Evolutionary conservation across 2,113 vertebrate species (phyloP).

Genomic region (Callipepla squamata): DNA sequence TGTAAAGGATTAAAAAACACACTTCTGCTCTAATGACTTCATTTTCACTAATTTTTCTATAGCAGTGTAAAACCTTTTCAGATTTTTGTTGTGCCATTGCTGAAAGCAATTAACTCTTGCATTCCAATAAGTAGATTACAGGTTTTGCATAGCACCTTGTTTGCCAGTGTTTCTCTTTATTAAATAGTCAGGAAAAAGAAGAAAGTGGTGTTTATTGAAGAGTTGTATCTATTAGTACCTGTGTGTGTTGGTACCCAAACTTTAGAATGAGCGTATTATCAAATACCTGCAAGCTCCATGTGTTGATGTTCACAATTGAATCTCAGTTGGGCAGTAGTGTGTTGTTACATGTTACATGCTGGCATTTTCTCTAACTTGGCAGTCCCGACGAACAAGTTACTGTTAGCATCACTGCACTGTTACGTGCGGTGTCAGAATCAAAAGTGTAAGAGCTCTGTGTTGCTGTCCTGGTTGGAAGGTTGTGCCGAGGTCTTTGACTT

Average conservation of each 20-base stretch:
- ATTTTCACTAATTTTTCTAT: background rate
- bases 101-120: background rate
- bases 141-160: background rate
- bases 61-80: background rate
- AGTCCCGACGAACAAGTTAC: background rate
- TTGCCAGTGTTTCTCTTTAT: background rate
- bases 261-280: background rate
- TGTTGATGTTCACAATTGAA: background rate
- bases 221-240: background rate
- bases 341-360: background rate
- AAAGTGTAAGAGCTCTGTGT: background rate
- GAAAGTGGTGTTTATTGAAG: accelerated
- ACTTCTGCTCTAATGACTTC: background rate
- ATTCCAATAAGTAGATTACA: background rate
- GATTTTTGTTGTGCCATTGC: background rate
- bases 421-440: background rate
- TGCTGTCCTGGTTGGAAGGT: background rate
- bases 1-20: background rate
- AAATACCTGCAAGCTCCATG: background rate
- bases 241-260: background rate
- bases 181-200: background rate
- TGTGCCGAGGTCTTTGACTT: background rate
- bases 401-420: background rate
- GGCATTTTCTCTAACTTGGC: background rate
- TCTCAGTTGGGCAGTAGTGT: background rate